Percentiles rank a stretch among this genome's conserved stretches.
Evolutionary conservation across 2,797 vertebrate genomes (phyloP).

Genomic region (Pteronotus mesoamericanus): DNA sequence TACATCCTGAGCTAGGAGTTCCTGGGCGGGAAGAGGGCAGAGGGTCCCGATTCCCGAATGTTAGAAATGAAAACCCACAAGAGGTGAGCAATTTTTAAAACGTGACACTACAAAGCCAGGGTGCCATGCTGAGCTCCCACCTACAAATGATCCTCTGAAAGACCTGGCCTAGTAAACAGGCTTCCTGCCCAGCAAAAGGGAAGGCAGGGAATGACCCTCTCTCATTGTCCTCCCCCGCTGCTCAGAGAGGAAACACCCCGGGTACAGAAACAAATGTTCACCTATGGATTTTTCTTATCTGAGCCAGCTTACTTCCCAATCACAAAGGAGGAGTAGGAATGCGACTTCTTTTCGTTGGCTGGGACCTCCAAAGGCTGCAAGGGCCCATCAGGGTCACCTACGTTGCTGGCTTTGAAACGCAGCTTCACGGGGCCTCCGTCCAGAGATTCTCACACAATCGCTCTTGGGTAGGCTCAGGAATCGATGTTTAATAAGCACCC

Average conservation of each 20-base stretch:
- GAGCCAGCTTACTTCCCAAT: not conserved
- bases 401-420: not conserved
- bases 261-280: not conserved
- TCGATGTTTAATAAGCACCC: not conserved
- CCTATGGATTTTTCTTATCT: not conserved
- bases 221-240: not conserved
- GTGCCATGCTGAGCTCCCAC: not conserved
- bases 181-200: not conserved
- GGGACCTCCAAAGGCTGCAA: not conserved
- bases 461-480: not conserved
- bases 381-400: not conserved
- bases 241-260: not conserved
- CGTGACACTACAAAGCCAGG: not conserved
- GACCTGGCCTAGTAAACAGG: not conserved
- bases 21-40: not conserved
- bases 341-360: not conserved
- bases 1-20: not conserved
- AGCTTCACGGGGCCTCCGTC: not conserved
- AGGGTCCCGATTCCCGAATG: not conserved
- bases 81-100: not conserved
- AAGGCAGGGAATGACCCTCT: not conserved
- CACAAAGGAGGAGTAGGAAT: not conserved
- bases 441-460: not conserved
- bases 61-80: not conserved
- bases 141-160: not conserved